A percentile compares a stretch with the other conserved stretches of the same genome.
phyloP scores from a whole-genome alignment of 2,113 vertebrate species.

The Aegotheles bennettii region DNA sequence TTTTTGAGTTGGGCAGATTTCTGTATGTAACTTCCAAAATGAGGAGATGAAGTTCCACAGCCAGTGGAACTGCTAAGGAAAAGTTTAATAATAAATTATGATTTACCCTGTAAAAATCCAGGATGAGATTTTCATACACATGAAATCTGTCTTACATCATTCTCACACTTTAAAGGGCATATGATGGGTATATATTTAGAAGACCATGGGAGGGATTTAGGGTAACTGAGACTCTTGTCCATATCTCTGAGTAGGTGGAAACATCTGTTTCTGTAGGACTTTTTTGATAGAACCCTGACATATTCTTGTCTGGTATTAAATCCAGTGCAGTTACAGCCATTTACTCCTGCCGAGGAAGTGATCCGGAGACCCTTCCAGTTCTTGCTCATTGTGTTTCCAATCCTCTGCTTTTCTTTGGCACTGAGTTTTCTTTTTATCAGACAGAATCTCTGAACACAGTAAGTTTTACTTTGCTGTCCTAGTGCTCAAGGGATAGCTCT shows the following conservation, averaged over 20 bases:
- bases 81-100: neutral
- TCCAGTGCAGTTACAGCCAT: neutral
- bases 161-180: neutral
- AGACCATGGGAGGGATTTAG: neutral
- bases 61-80: neutral
- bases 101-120: neutral
- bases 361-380: neutral
- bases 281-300: neutral
- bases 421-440: neutral
- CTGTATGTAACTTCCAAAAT: neutral
- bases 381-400: neutral
- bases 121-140: neutral
- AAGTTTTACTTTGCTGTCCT: neutral
- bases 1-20: neutral
- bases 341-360: neutral
- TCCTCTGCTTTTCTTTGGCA: neutral
- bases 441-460: neutral
- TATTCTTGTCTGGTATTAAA: neutral
- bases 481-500: neutral
- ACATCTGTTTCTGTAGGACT: constrained; percentile 10
- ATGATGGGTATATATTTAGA: constrained; percentile 8
- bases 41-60: neutral
- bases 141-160: neutral
- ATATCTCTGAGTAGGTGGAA: constrained; percentile 2
- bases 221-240: constrained; percentile 8